Base-by-base conservation (phyloP, 2,888 invertebrate species). In the Mesopsocus fuscifrons region DNA sequence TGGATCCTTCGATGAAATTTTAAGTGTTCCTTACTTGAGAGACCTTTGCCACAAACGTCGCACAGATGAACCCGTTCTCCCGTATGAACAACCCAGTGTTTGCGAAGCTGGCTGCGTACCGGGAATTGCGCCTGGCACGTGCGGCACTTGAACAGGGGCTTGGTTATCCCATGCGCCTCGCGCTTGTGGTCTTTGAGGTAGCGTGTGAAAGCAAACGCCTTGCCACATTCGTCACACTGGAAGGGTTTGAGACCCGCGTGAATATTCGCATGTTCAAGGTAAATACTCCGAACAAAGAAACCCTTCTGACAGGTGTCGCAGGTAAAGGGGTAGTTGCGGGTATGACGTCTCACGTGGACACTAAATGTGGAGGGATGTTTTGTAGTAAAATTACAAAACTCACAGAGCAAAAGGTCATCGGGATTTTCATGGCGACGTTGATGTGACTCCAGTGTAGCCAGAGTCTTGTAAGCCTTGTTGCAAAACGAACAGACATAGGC, bases 41-140 rank as follows among this genome's bases (percentile, higher is more conserved):
- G 53, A 1, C 65, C 63, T 49, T 72, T 72, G 0, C 71, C 72
- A 49, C 73, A 74, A 3, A 68, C 56, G 44, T 73, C 71, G 46
- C 74, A 74, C 0, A 72, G 61, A 41, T 65, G 63, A 23, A 59
- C 59, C 34, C 62, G 62, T 34, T 58, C 60, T 16, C 68, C 61
- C 1, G 67, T 68, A 48, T 72, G 71, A 1, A 57, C 58, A 11
- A 58, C 52, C 42, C 58, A 50, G 46, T 65, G 65, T 31, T 59
- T 51, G 40, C 56, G 58, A 16, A 63, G 48, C 15, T 59, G 58
- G 11, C 57, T 59, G 21, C 57, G 56, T 34, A 57, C 52, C 2
- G 55, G 55, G 44, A 62, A 64, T n/a, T 54, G 52, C 22, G 63
- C 58, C 1, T 59, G 60, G 49, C 72, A 72, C 11, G 65, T 59